Evolutionary conservation across 2,888 invertebrate genomes (phyloP), one percentile per base, ranked within the genome.

Genomic region (Heliconius ethilla): DNA sequence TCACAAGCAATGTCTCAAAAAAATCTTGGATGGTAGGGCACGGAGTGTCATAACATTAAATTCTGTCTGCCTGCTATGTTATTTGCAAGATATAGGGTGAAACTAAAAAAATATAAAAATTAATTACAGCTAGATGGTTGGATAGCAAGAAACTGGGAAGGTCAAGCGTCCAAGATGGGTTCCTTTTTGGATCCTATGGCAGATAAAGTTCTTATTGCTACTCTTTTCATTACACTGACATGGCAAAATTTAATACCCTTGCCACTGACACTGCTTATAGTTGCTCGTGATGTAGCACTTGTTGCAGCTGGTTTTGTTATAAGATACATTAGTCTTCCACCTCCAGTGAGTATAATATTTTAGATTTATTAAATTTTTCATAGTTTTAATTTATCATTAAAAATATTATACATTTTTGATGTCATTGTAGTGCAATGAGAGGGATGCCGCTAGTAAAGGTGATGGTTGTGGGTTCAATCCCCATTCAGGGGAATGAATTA

Each of bases 141-240:
- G 96, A 99, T 99, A 87, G 99, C 99, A 0, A 95, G 99, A 78
- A 97, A 97, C 75, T 99, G 97, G 96, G 96, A 96, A 81, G 97
- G 97, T 55, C 99, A 99, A 89, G 97, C 98, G 37, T 98, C 99
- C 45, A 97, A 98, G 88, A 96, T 98, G 87, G 99, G 99, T 0
- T 98, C 98, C 79, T 98, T 99, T 86, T 91, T 99, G 25, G 99
- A 99, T 91, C 99, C 99, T 0, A 96, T 99, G 95, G 99, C 99
- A 4, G 99, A 99, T 90, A 99, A 99, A 94, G 95, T 99, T 62
- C 95, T 99, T 3, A 96, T 99, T 82, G 98, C 97, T 18, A 97
- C 98, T 1, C 92, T 99, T 77, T 98, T 98, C 86, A 92, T 99
- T 75, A 96, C 98, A 0, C 94, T 99, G 80, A 98, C 99, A 27